These are phyloP conservation scores for Lordiphosa andalusiaca DNA, from an alignment of 2,888 invertebrate genomes.

Conservation along the genomic window DNA sequence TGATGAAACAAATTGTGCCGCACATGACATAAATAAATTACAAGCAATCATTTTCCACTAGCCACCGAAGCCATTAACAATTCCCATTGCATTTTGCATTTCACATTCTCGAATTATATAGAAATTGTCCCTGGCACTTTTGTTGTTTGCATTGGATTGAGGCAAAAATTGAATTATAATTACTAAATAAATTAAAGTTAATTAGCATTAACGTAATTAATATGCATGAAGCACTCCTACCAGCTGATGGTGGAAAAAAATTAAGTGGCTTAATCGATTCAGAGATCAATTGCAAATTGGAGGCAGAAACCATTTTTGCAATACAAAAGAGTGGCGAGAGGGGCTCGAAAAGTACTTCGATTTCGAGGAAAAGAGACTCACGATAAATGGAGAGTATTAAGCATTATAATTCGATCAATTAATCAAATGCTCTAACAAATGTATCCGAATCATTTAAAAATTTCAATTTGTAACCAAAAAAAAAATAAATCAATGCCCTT, in stretches of 20 bases:
- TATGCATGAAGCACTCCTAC: slow-evolving; percentile 12
- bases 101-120: slow-evolving; percentile 21
- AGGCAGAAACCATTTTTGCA: too few species aligned
- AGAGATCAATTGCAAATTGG: neutral
- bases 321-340: too few species aligned
- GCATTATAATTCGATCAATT: too few species aligned
- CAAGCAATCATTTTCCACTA: slow-evolving; percentile 36
- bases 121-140: slow-evolving; percentile 6
- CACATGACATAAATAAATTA: slow-evolving; percentile 66
- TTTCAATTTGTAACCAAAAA: too few species aligned
- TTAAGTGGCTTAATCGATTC: slow-evolving; percentile 8
- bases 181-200: slow-evolving; percentile 48
- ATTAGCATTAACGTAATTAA: slow-evolving; percentile 44
- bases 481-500: too few species aligned
- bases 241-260: slow-evolving; percentile 18
- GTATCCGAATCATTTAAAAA: too few species aligned
- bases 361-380: too few species aligned
- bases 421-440: too few species aligned
- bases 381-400: too few species aligned
- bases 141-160: slow-evolving; percentile 11
- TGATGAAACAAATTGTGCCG: slow-evolving; percentile 55
- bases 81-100: slow-evolving; percentile 53
- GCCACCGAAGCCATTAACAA: slow-evolving; percentile 36
- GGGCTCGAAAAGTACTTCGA: neutral
- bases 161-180: slow-evolving; percentile 48